Evolutionary conservation across 2,888 invertebrate genomes (phyloP), one percentile per base, ranked within the genome.

Genomic region (Acleris holmiana): DNA sequence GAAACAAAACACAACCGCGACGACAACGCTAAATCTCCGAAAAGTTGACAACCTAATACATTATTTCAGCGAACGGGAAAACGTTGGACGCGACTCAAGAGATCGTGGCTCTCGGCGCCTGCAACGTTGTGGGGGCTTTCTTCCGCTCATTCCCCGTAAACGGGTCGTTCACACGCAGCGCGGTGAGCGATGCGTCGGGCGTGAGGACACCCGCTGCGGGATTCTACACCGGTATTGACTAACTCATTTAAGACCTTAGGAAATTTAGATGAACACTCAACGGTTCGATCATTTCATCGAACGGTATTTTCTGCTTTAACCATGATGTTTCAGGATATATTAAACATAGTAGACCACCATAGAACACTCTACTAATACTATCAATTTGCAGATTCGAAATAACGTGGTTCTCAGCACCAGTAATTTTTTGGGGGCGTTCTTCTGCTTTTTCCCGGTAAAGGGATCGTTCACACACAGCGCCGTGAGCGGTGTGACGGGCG

Each of bases 101-200:
- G 89, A 95, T 97, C 86, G 85, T 97, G 54, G 96, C 97, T 0
- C 87, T 97, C 53, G 96, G 96, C n/a, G 79, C 95, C 13, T 95
- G 96, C 78, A 97, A 96, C 85, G 81, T 97, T 21, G 83, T 95
- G 46, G 95, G 96, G 64, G 94, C 95, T 48, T 96, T 96, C 82
- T 95, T 96, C 76, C 93, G 94, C n/a, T 96, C 96, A 0, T 96
- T 96, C 83, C 97, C 97, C 1, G 95, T 96, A 35, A 94, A 95
- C 78, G 96, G 95, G 41, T 95, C 96, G 2, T 96, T 96, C 80
- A 94, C 95, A 1, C 88, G 96, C 72, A 95, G 96, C 76, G 97
- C 97, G 67, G 96, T 97, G 46, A 96, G 96, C 86, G 95, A 96
- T 69, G 95, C 96, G 54, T 96, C 96, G 74, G 97, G 97, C 6